Base-by-base conservation (phyloP, 2,113 vertebrate species). In the Tupaia chinensis region DNA sequence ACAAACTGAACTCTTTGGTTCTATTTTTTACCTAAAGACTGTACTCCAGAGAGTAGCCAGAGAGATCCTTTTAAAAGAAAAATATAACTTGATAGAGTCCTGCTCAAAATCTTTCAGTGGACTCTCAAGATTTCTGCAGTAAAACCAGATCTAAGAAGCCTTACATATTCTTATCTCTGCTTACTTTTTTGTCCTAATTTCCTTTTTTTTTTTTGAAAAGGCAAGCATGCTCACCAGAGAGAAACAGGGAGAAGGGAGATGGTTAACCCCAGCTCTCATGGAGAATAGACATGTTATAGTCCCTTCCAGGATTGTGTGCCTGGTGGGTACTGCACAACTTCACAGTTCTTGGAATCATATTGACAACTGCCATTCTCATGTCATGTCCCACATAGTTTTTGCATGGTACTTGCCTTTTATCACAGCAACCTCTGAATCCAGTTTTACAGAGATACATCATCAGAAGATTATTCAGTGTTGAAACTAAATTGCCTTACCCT, bases 371-470 rank as follows among this genome's bases (percentile, higher is more conserved):
- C 29, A 5, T 2, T 58, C 16, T 79, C 8, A 22, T 63, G 63
- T 44, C n/a, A 17, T 79, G 5, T 60, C 73, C 58, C 27, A 68
- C 7, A 0, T 68, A 32, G 66, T 78, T 85, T 76, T 87, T 92
- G 22, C 54, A 17, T 56, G 27, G 9, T 7, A 9, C 82, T 95
- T 77, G 53, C 68, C 68, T 68, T 72, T 78, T n/a, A 63, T 81
- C 20, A 70, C 15, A 68, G 65, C 23, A 74, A 5, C 7, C 29
- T 58, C 60, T 63, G 17, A 65, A 76, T 13, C 58, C n/a, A 66
- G n/a, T 86, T 94, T 93, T 93, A 23, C 32, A 82, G 82, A 96
- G 8, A 22, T 56, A 13, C 58, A 32, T 66, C 65, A 16, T 80
- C 22, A 82, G 29, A 82, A 86, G 22, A 7, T 68, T 56, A n/a